Conservation (phyloP, 2,797 vertebrate species). For the Karalla daura region DNA sequence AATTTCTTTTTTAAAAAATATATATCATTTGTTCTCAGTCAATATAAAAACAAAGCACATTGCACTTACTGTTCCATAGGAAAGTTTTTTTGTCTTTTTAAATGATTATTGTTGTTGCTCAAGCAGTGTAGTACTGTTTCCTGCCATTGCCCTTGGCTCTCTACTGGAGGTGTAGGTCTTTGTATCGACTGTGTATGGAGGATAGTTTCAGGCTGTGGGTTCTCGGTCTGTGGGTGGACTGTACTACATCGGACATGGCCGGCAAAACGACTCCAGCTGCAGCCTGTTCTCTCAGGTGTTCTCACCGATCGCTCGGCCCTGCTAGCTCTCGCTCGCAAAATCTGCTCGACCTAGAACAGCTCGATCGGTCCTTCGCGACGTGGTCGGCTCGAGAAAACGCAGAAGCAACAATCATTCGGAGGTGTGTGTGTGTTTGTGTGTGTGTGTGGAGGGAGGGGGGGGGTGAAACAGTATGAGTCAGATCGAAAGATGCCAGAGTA, state of each 20-base stretch:
- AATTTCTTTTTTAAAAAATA: constrained; percentile 91
- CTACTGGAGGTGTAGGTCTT: constrained; percentile 76
- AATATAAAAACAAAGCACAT: constrained; percentile 92
- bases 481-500: constrained; percentile 54
- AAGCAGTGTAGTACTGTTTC: constrained; percentile 87
- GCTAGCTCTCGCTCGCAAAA: constrained; percentile 55
- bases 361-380: constrained; percentile 42
- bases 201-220: constrained; percentile 61
- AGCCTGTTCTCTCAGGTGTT: constrained; percentile 60
- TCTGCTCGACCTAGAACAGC: constrained; percentile 60
- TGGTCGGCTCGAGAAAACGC: constrained; percentile 63
- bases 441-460: no score
- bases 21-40: constrained; percentile 92
- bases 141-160: constrained; percentile 84
- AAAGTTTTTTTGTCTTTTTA: constrained; percentile 88
- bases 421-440: no score
- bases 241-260: constrained; percentile 60
- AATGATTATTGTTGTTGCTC: constrained; percentile 87
- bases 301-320: constrained; percentile 64
- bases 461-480: constrained; percentile 61
- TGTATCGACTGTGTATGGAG: constrained; percentile 67
- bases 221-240: constrained; percentile 58
- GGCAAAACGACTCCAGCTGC: constrained; percentile 72
- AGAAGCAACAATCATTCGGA: constrained; percentile 61
- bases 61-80: constrained; percentile 92